phyloP scores from a whole-genome alignment of 1,140 invertebrate species.

The Scaptomyza montana region DNA sequence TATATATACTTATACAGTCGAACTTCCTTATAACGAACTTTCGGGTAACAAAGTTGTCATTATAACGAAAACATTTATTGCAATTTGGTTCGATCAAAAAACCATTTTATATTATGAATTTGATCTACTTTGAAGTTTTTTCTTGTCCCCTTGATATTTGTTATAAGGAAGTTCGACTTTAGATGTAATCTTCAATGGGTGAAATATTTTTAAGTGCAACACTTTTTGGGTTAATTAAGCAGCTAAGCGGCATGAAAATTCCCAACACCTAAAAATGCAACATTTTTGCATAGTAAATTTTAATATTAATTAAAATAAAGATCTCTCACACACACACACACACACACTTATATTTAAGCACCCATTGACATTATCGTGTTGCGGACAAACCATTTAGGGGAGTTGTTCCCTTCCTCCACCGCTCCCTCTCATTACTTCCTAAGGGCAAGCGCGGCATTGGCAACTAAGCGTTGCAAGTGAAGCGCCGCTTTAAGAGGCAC shows the following conservation, averaged over 20 bases:
- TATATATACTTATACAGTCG: no score
- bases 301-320: slow-evolving; percentile 1
- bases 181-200: no score
- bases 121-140: no score
- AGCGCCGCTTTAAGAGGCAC: slow-evolving; percentile 9
- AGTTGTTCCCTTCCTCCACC: no score
- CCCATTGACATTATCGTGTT: slow-evolving; percentile 8
- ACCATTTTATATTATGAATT: no score
- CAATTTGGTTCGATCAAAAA: no score
- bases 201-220: neutral
- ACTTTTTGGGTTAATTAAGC: neutral
- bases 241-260: neutral
- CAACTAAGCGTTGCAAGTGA: slow-evolving; percentile 34
- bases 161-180: no score
- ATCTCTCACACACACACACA: neutral
- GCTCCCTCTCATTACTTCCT: neutral
- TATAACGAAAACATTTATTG: no score
- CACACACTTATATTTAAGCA: neutral
- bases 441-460: slow-evolving; percentile 11
- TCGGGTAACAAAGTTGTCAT: no score
- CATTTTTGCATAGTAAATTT: neutral
- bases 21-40: no score
- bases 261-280: neutral
- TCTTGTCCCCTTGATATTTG: no score
- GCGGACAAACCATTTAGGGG: slow-evolving; percentile 10